Evolutionary conservation across 1,140 invertebrate species (phyloP).

Genomic region (Streblospio benedicti): DNA sequence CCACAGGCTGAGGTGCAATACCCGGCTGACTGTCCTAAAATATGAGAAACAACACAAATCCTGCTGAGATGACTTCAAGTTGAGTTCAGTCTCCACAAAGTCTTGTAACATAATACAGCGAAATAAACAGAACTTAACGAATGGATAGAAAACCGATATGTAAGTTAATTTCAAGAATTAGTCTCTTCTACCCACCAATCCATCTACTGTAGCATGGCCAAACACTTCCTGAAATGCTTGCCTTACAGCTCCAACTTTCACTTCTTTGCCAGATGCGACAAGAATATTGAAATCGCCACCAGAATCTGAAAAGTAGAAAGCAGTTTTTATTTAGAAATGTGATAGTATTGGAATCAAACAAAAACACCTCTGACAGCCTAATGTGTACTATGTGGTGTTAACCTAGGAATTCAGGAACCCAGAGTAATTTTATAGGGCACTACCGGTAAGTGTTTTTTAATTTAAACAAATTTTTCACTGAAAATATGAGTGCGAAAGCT

Average conservation of each 20-base stretch:
- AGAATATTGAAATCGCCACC: constrained; percentile 67
- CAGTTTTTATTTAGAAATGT: background rate
- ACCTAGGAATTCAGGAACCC: no score
- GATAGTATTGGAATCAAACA: no score
- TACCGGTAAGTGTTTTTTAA: background rate
- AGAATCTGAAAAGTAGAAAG: constrained; percentile 55
- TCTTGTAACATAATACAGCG: no score
- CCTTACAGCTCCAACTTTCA: constrained; percentile 65
- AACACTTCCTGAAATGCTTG: constrained; percentile 75
- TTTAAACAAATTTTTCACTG: no score
- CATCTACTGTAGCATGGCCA: constrained; percentile 64
- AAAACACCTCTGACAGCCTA: no score
- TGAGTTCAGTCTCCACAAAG: no score
- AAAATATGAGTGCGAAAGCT: no score
- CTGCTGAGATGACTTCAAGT: no score
- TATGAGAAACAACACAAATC: constrained; percentile 4
- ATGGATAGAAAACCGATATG: no score
- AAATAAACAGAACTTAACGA: no score
- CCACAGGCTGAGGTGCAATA: constrained; percentile 60
- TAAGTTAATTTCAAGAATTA: no score
- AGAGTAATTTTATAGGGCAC: background rate
- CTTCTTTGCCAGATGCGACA: constrained; percentile 69
- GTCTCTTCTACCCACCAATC: constrained; percentile 29
- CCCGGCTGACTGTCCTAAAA: constrained; percentile 37
- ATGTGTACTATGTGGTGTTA: no score